These are phyloP conservation scores for Syngnathus typhle DNA, from an alignment of 2,113 vertebrate species.

Conservation along the genomic window DNA sequence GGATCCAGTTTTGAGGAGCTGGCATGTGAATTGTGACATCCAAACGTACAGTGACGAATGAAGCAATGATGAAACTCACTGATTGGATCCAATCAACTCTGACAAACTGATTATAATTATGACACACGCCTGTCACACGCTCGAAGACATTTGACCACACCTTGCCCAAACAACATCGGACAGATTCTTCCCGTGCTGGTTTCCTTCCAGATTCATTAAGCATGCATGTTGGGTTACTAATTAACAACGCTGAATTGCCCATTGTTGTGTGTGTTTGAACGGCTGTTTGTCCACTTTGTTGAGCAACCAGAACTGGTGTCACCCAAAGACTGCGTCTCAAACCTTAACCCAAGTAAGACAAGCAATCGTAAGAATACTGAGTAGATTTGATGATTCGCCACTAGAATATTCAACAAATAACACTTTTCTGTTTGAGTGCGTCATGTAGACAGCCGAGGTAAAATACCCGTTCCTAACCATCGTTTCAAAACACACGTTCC, in stretches of 20 bases:
- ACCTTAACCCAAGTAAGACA: neutral
- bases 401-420: neutral
- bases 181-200: neutral
- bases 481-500: neutral
- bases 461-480: neutral
- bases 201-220: neutral
- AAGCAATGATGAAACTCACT: neutral
- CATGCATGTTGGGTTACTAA: neutral
- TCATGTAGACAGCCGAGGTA: neutral
- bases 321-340: neutral
- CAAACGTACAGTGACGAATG: slow-evolving; percentile 7
- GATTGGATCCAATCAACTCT: slow-evolving; percentile 1
- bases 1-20: slow-evolving; percentile 11
- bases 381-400: neutral
- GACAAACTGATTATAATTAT: neutral
- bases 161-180: too few relatives aligned
- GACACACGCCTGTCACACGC: neutral
- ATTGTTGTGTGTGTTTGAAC: neutral
- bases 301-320: neutral
- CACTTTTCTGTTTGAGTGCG: neutral
- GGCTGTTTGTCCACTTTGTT: neutral
- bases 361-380: neutral
- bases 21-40: neutral
- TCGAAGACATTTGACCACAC: too few relatives aligned
- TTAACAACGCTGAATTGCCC: neutral